Percentiles rank a stretch among this genome's conserved stretches.
Conservation (phyloP, 2,113 vertebrate species). For the Cryptotis parvus region DNA sequence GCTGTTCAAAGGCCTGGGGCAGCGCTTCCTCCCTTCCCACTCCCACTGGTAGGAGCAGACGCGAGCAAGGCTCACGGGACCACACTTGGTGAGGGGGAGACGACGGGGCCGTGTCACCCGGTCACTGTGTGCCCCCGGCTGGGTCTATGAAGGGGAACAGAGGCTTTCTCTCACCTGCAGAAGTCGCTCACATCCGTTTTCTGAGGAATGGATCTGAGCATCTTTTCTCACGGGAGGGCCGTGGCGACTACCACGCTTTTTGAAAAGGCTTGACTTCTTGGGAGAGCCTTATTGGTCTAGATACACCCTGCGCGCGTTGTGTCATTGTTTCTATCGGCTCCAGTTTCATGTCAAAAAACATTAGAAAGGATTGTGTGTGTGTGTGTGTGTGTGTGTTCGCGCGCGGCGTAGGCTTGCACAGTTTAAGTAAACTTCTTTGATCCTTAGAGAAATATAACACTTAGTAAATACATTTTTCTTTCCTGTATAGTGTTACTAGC, state of each 20-base stretch:
- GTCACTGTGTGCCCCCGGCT: too few species aligned
- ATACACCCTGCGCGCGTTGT: constrained; percentile 55
- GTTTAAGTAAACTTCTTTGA: constrained; percentile 75
- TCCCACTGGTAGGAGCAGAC: too few species aligned
- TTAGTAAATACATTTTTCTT: constrained; percentile 53
- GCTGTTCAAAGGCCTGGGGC: constrained; percentile 71
- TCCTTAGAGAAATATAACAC: constrained; percentile 76
- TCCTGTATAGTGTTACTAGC: constrained; percentile 48
- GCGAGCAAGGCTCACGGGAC: too few species aligned
- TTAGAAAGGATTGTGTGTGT: constrained; percentile 78
- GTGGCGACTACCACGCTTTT: too few species aligned
- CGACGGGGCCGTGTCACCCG: too few species aligned
- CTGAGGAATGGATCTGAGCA: constrained; percentile 4
- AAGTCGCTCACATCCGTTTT: constrained; percentile 64
- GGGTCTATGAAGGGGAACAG: constrained; percentile 11
- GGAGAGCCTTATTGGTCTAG: constrained; percentile 50
- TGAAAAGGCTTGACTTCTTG: constrained; percentile 69
- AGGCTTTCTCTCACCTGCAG: constrained; percentile 17
- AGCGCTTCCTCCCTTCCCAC: too few species aligned
- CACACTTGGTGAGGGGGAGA: too few species aligned
- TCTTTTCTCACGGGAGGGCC: constrained; percentile 62
- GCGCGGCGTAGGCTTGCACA: not conserved
- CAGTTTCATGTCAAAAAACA: constrained; percentile 65
- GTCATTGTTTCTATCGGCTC: constrained; percentile 70
- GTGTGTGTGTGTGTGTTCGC: not conserved